These are phyloP conservation scores for Rhodophaea formosa DNA, from an alignment of 2,888 invertebrate species.

Conservation along the genomic window DNA sequence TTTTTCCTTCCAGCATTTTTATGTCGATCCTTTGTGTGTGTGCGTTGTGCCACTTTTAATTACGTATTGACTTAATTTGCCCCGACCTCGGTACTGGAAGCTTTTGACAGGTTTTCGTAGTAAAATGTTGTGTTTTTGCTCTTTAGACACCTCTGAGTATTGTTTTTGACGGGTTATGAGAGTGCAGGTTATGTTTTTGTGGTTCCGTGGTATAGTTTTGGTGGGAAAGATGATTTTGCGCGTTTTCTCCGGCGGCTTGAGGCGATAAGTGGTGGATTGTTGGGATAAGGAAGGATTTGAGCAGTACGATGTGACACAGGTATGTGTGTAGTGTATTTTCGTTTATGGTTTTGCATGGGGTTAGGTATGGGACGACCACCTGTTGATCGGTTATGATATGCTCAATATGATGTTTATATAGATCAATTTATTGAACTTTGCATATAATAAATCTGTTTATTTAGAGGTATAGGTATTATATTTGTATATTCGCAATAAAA, in stretches of 20 bases:
- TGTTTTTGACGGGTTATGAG: conserved; percentile 27
- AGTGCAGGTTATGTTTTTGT: conserved; percentile 49
- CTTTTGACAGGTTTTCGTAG: conserved; percentile 42
- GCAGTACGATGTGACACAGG: conserved; percentile 27
- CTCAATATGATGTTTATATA: conserved; percentile 2
- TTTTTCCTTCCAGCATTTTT: conserved; percentile 77
- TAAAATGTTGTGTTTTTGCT: conserved; percentile 35
- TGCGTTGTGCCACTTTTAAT: conserved; percentile 77
- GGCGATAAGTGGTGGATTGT: conserved; percentile 15
- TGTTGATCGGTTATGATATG: conserved; percentile 14
- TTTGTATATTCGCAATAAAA: too few species aligned
- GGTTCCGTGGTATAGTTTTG: conserved; percentile 41
- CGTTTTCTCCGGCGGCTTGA: conserved; percentile 9
- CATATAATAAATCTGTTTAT: too few species aligned
- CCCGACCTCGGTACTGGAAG: conserved; percentile 58
- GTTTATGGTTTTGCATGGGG: neutral
- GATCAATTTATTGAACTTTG: too few species aligned
- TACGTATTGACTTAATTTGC: conserved; percentile 82
- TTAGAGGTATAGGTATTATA: too few species aligned
- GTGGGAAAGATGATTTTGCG: conserved; percentile 47
- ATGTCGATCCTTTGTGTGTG: conserved; percentile 78
- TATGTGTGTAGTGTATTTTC: conserved; percentile 15
- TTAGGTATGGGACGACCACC: conserved; percentile 3
- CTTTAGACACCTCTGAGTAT: conserved; percentile 30
- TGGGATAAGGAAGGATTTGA: conserved; percentile 9